These are phyloP conservation scores for Operophtera brumata DNA, from an alignment of 2,888 invertebrate genomes.

Conservation along the genomic window DNA sequence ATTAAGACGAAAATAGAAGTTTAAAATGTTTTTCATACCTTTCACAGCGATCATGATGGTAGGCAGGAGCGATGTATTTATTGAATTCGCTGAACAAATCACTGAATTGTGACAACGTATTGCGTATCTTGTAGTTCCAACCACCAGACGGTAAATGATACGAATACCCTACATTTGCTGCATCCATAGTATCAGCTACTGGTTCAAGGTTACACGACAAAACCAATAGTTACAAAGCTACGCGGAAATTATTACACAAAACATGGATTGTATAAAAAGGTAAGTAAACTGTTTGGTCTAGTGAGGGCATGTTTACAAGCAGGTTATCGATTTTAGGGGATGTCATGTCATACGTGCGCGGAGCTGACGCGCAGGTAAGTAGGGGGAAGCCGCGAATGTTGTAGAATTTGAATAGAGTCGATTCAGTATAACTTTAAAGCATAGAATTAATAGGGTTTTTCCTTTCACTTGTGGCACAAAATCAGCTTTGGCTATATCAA, in stretches of 20 bases:
- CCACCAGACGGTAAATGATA: constrained; percentile 91
- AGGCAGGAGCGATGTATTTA: constrained; percentile 96
- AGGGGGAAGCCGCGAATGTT: constrained; percentile 1
- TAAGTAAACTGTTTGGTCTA: constrained; percentile 51
- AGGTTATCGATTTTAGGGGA: constrained; percentile 32
- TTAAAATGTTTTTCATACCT: constrained; percentile 79
- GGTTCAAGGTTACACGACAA: constrained; percentile 7
- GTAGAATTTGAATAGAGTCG: neutral
- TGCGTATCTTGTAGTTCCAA: constrained; percentile 87
- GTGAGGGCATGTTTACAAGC: constrained; percentile 76
- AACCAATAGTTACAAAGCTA: constrained; percentile 22
- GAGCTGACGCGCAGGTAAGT: constrained; percentile 25
- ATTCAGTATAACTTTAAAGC: too few relatives aligned
- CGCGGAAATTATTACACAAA: constrained; percentile 56
- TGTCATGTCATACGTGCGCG: constrained; percentile 19
- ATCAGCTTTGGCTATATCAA: too few relatives aligned
- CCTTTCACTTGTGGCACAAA: too few relatives aligned
- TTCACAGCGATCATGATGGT: constrained; percentile 98
- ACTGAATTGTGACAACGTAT: constrained; percentile 92
- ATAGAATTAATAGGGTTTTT: too few relatives aligned
- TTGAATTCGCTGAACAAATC: constrained; percentile 98
- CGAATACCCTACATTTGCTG: constrained; percentile 88
- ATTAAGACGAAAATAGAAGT: neutral
- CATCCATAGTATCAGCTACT: constrained; percentile 60
- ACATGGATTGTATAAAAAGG: constrained; percentile 45